These are phyloP conservation scores for Caenorhabditis afra DNA, from an alignment of 2,888 invertebrate species.

Conservation along the genomic window DNA sequence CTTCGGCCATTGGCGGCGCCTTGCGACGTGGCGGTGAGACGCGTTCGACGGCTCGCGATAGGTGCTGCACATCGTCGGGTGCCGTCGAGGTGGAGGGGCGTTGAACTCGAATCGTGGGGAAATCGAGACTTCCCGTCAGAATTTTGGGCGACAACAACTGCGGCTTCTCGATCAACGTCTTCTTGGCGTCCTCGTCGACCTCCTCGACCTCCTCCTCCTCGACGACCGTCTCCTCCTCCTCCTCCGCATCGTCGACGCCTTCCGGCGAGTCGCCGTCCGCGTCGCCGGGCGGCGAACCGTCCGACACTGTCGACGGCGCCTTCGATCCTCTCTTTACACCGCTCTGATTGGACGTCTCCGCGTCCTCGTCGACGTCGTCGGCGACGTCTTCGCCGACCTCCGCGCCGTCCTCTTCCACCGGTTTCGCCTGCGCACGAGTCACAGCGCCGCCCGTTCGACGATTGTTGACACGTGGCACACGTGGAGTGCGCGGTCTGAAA, in stretches of 20 bases:
- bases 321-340: constrained; percentile 33
- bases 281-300: constrained; percentile 25
- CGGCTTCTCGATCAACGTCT: constrained; percentile 18
- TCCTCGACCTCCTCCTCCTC: constrained; percentile 1
- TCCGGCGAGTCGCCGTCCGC: constrained; percentile 38
- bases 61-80: too few relatives aligned
- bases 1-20: constrained; percentile 10
- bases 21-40: background rate
- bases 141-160: constrained; percentile 14
- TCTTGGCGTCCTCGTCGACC: constrained; percentile 7
- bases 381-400: constrained; percentile 24
- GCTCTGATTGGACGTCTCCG: constrained; percentile 13
- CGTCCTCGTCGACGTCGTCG: constrained; percentile 28
- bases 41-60: too few relatives aligned
- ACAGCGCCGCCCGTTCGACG: constrained; percentile 36
- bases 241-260: constrained; percentile 27
- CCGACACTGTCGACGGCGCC: constrained; percentile 28
- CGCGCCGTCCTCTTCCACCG: constrained; percentile 25
- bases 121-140: background rate
- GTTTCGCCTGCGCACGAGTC: constrained; percentile 38
- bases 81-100: too few relatives aligned
- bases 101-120: background rate
- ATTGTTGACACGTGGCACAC: constrained; percentile 15
- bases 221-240: constrained; percentile 21
- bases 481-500: constrained; percentile 36